Evolutionary conservation across 2,888 invertebrate species (phyloP).

Genomic region (Tromatobia lineatoria): DNA sequence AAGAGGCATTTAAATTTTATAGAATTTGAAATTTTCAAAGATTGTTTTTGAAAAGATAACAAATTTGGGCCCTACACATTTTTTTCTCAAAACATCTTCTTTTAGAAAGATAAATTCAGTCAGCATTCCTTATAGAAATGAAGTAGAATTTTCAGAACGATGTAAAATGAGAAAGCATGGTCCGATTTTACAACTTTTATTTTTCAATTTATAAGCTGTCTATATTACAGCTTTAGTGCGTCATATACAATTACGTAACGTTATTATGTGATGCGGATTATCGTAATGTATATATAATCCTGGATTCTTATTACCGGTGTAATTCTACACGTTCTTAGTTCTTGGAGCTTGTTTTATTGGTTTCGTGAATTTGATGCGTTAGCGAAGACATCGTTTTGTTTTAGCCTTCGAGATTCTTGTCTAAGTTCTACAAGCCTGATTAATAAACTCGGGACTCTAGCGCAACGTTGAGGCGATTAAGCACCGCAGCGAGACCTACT

Average conservation of each 20-base stretch:
- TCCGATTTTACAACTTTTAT: background rate
- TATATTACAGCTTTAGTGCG: slow-evolving; percentile 11
- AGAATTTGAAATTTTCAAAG: no score
- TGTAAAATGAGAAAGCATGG: no score
- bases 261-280: slow-evolving; percentile 5
- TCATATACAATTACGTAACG: slow-evolving; percentile 16
- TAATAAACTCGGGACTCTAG: background rate
- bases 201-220: background rate
- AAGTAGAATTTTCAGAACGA: no score
- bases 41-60: no score
- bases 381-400: background rate
- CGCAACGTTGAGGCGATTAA: background rate
- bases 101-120: no score
- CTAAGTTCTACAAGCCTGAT: background rate
- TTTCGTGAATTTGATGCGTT: background rate
- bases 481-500: background rate
- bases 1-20: no score
- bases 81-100: no score
- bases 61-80: no score
- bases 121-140: no score
- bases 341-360: slow-evolving; percentile 2
- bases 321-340: background rate
- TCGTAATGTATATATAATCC: slow-evolving; percentile 5
- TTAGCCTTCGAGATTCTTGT: background rate
- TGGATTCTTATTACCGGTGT: background rate